Conservation (phyloP, 2,888 invertebrate genomes). For the Trichacis sp. region DNA sequence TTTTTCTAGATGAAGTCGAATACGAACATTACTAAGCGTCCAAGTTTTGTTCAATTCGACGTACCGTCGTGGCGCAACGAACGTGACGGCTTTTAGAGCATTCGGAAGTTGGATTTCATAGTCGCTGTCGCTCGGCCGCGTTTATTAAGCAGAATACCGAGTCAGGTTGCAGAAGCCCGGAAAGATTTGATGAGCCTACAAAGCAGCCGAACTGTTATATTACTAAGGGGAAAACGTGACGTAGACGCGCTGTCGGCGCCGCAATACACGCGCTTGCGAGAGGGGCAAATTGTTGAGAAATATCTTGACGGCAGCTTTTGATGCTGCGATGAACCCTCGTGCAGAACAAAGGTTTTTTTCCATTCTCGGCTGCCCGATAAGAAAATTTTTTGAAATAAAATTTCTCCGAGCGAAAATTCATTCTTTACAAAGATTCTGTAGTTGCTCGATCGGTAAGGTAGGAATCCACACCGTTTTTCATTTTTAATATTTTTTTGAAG, state of each 20-base stretch:
- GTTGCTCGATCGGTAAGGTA: no score
- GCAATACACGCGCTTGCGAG: conserved; percentile 27
- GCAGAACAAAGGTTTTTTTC: no score
- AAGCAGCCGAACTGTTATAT: conserved; percentile 38
- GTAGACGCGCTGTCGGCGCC: conserved; percentile 38
- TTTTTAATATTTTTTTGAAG: no score
- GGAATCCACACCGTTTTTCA: no score
- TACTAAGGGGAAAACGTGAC: conserved; percentile 37
- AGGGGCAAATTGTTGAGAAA: conserved; percentile 7
- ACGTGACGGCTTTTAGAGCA: conserved; percentile 19
- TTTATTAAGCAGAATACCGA: conserved; percentile 43
- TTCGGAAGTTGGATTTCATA: conserved; percentile 35
- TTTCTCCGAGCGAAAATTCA: no score
- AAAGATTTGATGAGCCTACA: conserved; percentile 44
- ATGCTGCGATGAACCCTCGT: no score
- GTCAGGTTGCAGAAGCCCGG: conserved; percentile 20
- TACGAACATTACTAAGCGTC: no score
- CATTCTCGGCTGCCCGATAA: no score
- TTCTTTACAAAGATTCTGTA: no score
- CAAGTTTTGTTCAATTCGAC: conserved; percentile 22
- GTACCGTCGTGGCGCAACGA: not conserved
- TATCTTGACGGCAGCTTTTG: not conserved
- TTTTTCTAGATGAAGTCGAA: no score
- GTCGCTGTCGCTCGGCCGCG: conserved; percentile 37
- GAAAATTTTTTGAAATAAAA: no score